phyloP scores from a whole-genome alignment of 2,888 invertebrate species.

The Patella depressa region DNA sequence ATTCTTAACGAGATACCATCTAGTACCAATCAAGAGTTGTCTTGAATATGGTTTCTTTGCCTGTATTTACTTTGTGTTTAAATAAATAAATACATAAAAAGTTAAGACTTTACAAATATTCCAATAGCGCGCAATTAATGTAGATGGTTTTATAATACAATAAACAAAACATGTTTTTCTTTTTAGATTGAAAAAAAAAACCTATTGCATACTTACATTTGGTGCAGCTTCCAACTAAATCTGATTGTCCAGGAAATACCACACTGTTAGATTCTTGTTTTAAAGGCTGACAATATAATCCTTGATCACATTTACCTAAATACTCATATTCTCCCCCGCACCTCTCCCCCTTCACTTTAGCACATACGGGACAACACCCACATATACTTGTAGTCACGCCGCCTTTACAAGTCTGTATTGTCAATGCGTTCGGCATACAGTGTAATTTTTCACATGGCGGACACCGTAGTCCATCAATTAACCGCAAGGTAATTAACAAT shows the following conservation, averaged over 20 bases:
- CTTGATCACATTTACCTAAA: conserved; percentile 68
- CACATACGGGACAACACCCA: conserved; percentile 69
- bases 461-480: conserved; percentile 53
- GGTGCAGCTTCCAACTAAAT: conserved; percentile 50
- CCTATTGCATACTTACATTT: conserved; percentile 41
- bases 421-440: conserved; percentile 58
- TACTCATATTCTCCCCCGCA: conserved; percentile 69
- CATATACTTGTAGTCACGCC: conserved; percentile 68
- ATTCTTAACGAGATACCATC: too few relatives aligned
- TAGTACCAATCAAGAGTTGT: too few relatives aligned
- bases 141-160: background rate
- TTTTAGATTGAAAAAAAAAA: background rate
- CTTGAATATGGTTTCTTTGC: background rate
- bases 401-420: conserved; percentile 62
- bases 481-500: background rate
- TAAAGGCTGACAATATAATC: conserved; percentile 53
- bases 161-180: too few relatives aligned
- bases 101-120: background rate
- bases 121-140: background rate
- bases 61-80: background rate
- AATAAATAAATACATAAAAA: background rate
- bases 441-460: conserved; percentile 69
- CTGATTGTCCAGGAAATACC: conserved; percentile 26
- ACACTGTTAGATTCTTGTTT: conserved; percentile 5
- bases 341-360: conserved; percentile 63